A percentile compares a stretch with the other conserved stretches of the same genome.
Evolutionary conservation across 2,888 invertebrate species (phyloP).

Genomic region (Calephelis perditalis): DNA sequence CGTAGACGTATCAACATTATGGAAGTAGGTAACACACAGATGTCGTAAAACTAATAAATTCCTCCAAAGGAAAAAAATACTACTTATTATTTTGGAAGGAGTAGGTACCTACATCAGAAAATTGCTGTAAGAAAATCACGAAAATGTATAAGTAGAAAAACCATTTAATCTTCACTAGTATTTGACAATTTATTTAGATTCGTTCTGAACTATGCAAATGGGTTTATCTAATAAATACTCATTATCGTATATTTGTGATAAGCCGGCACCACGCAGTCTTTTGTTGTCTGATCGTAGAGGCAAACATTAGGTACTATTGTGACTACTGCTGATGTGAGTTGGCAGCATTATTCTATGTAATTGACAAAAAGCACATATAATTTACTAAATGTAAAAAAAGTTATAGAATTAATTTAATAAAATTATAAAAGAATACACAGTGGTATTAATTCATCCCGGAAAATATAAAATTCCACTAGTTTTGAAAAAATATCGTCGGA

Average conservation of each 20-base stretch:
- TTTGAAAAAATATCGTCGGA: no score
- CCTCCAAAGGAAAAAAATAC: no score
- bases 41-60: no score
- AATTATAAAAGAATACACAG: slow-evolving; percentile 65
- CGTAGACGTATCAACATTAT: no score
- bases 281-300: slow-evolving; percentile 63
- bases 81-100: no score
- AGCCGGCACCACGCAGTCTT: slow-evolving; percentile 24
- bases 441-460: slow-evolving; percentile 48
- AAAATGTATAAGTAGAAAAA: no score
- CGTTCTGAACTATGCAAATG: neutral
- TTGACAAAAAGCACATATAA: slow-evolving; percentile 71
- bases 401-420: slow-evolving; percentile 78
- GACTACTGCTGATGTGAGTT: slow-evolving; percentile 60
- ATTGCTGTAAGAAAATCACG: no score
- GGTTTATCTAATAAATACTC: slow-evolving; percentile 8
- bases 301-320: slow-evolving; percentile 67
- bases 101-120: no score
- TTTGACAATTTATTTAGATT: neutral
- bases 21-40: no score
- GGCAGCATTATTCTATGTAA: slow-evolving; percentile 71
- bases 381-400: slow-evolving; percentile 75
- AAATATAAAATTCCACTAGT: no score
- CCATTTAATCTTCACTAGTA: neutral
- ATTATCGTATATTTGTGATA: neutral